Conservation (phyloP, 2,113 vertebrate species). For the human (Homo sapiens) region DNA sequence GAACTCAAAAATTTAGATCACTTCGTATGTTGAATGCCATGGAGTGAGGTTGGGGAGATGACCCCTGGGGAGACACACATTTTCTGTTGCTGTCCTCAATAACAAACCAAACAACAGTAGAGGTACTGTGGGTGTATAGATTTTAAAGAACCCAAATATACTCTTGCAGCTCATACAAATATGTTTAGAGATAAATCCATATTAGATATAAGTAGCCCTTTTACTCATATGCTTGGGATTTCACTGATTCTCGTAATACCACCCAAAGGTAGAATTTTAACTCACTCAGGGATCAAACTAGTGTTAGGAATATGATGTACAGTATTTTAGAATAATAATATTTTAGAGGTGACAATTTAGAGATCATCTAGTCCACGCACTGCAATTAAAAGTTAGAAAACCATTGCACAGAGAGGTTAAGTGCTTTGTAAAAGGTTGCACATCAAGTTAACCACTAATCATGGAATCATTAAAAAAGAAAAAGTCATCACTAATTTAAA, state of each 20-base stretch:
- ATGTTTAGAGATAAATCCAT: not conserved
- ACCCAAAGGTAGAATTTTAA: not conserved
- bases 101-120: not conserved
- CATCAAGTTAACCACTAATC: not conserved
- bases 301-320: not conserved
- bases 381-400: not conserved
- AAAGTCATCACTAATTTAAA: not conserved
- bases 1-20: not conserved
- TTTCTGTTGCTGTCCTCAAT: not conserved
- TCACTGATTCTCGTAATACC: not conserved
- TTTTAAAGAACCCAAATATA: not conserved
- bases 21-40: not conserved
- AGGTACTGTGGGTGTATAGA: accelerated
- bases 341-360: not conserved
- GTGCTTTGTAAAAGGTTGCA: not conserved
- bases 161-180: not conserved
- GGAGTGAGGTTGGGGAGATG: not conserved
- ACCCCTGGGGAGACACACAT: not conserved
- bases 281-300: not conserved
- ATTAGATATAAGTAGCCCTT: not conserved
- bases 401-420: not conserved
- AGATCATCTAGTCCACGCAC: not conserved
- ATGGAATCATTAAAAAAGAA: not conserved
- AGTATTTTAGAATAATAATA: not conserved
- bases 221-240: not conserved